Evolutionary conservation across 2,888 invertebrate species (phyloP), one percentile per base, ranked within the genome.

Genomic region (Buathra laborator): DNA sequence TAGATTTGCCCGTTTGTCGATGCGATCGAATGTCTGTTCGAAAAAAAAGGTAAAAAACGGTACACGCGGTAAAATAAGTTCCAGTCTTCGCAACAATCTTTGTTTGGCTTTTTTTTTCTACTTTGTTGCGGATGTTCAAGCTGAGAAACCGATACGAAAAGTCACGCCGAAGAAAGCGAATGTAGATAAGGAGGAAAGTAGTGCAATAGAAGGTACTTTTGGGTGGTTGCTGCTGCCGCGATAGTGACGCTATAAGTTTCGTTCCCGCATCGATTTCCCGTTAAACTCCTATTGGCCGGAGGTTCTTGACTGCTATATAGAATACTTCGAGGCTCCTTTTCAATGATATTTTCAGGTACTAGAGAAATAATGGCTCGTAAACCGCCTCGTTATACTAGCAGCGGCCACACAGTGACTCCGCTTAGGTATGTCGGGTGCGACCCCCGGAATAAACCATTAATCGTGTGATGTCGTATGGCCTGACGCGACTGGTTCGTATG

Each of bases 241-340:
- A 43, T 53, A 66, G 51, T 16, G 46, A 43, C 14, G 37, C 12
- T 53, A 72, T 68, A 68, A 46, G 70, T 46, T 66, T 43, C 16
- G 75, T 53, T 78, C 66, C 66, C 75, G 66, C 85, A 88, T 89
- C 87, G 90, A 90, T 89, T 90, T 87, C 74, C 84, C 86, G 85
- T 86, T 88, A 86, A 87, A 88, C 81, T 77, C 44, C 80, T 64
- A 87, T 88, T 86, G 87, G 84, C 72, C 46, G 64, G 53, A 62
- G 84, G 75, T 82, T 81, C 75, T 76, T 24, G 56, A 56, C 56
- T 56, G 67, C 71, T 77, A 79, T 67, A 62, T 68, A 56, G 68
- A 81, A 74, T 64, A 67, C 70, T 71, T 70, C 64, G 66, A 51
- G 66, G 59, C 46, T 56, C 62, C 72, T 86, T 86, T 87, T 86